phyloP scores from a whole-genome alignment of 2,888 invertebrate species.

The Eupeodes luniger region DNA sequence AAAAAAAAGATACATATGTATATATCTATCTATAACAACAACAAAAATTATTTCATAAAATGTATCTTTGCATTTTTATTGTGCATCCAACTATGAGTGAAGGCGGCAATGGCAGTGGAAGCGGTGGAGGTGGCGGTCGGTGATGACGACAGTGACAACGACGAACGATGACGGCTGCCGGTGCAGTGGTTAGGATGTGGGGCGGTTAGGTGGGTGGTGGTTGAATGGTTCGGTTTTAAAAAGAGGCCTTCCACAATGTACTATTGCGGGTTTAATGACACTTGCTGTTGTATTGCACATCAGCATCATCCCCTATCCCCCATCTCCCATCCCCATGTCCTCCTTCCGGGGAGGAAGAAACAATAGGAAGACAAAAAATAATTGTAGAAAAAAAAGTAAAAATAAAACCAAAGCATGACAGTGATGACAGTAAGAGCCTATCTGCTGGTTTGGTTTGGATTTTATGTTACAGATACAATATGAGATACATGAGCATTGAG shows the following conservation, averaged over 20 bases:
- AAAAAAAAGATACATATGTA: constrained; percentile 1
- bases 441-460: constrained; percentile 63
- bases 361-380: constrained; percentile 37
- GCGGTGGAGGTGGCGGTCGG: neutral
- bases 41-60: constrained; percentile 66
- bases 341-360: constrained; percentile 48
- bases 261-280: constrained; percentile 76
- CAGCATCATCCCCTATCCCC: constrained; percentile 17
- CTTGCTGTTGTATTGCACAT: constrained; percentile 56
- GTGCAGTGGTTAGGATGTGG: neutral
- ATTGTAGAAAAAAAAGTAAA: constrained; percentile 24
- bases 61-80: constrained; percentile 55
- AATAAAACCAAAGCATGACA: constrained; percentile 57
- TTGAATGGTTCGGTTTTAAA: constrained; percentile 21
- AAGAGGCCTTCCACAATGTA: constrained; percentile 71
- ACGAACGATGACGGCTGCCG: neutral
- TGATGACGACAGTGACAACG: too few relatives aligned
- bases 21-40: neutral
- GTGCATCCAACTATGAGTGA: constrained; percentile 62
- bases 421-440: constrained; percentile 72
- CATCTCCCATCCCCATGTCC: neutral
- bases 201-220: constrained; percentile 27
- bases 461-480: constrained; percentile 70
- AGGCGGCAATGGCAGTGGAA: constrained; percentile 19
- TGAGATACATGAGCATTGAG: constrained; percentile 8